Conservation (phyloP, 2,113 vertebrate genomes). For the Chunga burmeisteri region DNA sequence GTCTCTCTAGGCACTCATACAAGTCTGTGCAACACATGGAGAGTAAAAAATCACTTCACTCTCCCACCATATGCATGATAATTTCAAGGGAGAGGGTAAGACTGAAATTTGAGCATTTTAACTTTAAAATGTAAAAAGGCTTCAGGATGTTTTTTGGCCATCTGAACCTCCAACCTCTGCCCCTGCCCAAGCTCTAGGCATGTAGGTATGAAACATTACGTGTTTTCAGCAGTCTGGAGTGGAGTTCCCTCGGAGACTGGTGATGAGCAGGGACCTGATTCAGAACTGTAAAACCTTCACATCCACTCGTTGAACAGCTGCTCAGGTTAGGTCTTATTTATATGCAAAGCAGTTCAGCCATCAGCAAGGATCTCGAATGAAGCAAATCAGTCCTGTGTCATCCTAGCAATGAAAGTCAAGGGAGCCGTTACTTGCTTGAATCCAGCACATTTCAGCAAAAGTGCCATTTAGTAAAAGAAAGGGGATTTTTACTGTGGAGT, state of each 20-base stretch:
- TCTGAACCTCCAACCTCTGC: neutral
- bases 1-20: neutral
- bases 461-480: constrained; percentile 26
- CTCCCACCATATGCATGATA: neutral
- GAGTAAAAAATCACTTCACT: neutral
- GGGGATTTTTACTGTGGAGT: neutral
- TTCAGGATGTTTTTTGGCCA: neutral
- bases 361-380: constrained; percentile 31
- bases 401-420: constrained; percentile 22
- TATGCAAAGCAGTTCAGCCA: constrained; percentile 15
- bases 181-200: neutral
- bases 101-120: neutral
- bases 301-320: neutral
- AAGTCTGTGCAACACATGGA: neutral
- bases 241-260: neutral
- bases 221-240: neutral
- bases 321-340: constrained; percentile 17
- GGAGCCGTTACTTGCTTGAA: neutral
- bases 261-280: neutral
- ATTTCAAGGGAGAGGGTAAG: neutral
- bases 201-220: neutral
- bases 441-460: constrained; percentile 35
- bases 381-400: constrained; percentile 41
- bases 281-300: constrained; percentile 3
- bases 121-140: neutral